Evolutionary conservation across 2,797 vertebrate species (phyloP), one percentile per base, ranked within the genome.

Genomic region (Gobio occitaniae): DNA sequence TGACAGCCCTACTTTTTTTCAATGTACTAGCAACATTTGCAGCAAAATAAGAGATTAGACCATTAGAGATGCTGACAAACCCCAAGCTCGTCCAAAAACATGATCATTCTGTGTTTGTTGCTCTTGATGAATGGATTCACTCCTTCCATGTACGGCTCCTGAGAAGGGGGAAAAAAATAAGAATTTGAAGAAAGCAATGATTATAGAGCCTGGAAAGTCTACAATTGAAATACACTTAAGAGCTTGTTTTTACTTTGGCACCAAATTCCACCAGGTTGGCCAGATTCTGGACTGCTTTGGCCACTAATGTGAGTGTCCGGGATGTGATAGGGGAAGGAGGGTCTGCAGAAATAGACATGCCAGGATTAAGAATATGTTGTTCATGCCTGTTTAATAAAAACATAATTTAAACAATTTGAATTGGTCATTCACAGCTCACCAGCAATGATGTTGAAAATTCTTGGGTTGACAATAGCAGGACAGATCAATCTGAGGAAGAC

Each of bases 141-240:
- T 41, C 98, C 98, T 94, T 99, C 98, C 98, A 99, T 99, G 83
- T 99, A 99, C 1, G 98, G 97, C 87, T 99, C 98, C 98, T 99
- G 90, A 87, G 93, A 48, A 74, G 69, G 11, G 48, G 65, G 0
- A 84, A 16, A 79, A 79, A 44, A 15, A 9, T 0, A 66, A 74
- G 7, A 6, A 50, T 78, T 63, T 19, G 63, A 56, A 25, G 52
- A 61, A 9, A 54, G 6, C 7, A 72, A 38, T 4, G 2, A 52
- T 21, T 69, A 52, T 12, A 29, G 41, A 63, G 16, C 38, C 44
- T 36, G 5, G 13, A 8, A 12, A 38, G 7, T 36, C 78, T 8
- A n/a, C 3, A 32, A 41, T 15, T 69, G 0, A 44, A 71, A 82
- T 71, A 5, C 3, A 71, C 13, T 52, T 15, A 3, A 70, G n/a